Base-by-base conservation (phyloP, 2,888 invertebrate species). In the Watsonalla binaria region DNA sequence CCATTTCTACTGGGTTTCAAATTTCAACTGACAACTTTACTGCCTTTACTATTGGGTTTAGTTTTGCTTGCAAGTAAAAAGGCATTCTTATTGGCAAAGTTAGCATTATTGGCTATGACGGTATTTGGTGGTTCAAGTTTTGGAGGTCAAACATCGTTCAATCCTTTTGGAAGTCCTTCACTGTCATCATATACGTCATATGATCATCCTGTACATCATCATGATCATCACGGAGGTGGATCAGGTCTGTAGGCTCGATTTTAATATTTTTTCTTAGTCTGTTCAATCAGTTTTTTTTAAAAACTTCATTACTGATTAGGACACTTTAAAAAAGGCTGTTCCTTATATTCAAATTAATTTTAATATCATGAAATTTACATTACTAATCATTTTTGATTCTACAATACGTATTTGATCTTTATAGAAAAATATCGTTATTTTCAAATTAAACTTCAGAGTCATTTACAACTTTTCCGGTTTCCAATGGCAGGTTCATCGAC, bases 1-100 rank as follows among this genome's bases (percentile, higher is more conserved):
- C 96, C 96, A 33, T 93, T 96, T 66, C 90, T 96, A 0, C 89
- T 96, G 9, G 96, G 96, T 6, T 92, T 96, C 63, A 96, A 96
- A 82, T 95, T 96, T 72, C 96, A 95, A 72, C 83, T 96, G 47
- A 93, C 94, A 0, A 94, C 95, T 0, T 76, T 96, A 56, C 83
- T 96, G 13, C 96, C 96, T 0, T 74, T 96, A 51, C 72, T 96
- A 7, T 93, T 96, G 58, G 95, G 95, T 0, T 74, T 93, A 7
- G 80, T 96, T 45, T 92, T 95, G 48, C 69, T 96, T 46, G 87
- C 96, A 4, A 94, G 95, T 15, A 96, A 96, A 72, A 96, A 96
- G 72, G 95, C 96, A 0, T 91, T 96, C 47, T 74, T 96, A 2
- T 72, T 96, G 13, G 94, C 95, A 48, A 96, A 96, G 76, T 59